Evolutionary conservation across 2,797 vertebrate genomes (phyloP), one percentile per base, ranked within the genome.

Genomic region (Myripristis jacobus): DNA sequence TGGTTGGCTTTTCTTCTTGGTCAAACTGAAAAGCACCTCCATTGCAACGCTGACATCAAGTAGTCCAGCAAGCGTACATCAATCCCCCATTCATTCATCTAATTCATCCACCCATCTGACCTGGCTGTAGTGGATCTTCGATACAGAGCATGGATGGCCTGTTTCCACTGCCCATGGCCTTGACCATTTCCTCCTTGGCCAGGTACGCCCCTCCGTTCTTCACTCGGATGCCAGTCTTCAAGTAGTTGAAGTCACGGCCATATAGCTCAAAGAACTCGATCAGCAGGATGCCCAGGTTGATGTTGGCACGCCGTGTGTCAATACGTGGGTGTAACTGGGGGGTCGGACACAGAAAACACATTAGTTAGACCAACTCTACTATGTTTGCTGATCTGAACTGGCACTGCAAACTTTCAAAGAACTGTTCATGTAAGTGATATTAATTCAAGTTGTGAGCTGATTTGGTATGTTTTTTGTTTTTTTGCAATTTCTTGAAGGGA

Each of bases 181-280:
- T 97, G 87, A 96, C 93, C 86, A 97, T 95, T 82, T 99, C 97
- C 84, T 98, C 98, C 93, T 98, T 99, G 91, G 95, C 95, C 88
- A 98, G 91, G 88, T 98, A 98, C 77, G 95, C 95, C 51, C 97
- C 98, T 73, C 96, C 96, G 48, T 96, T 95, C 92, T 96, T 97
- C 89, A 99, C 96, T 78, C 96, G 94, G 91, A 99, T 97, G 82
- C 96, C 96, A 3, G 95, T 97, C 92, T 98, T 97, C 91, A 97
- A 93, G 93, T 99, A 99, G 93, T 99, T 98, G 92, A 99, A 99
- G 90, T 98, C 95, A 41, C 96, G 96, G 76, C 98, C 96, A 15
- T 99, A 99, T 41, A 99, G 94, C 93, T 97, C 97, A 86, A 99
- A 99, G 91, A 99, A 99, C 91, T 99, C 98, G 44, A 99, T 97